These are phyloP conservation scores for Myrmecophaga tridactyla DNA, from an alignment of 2,113 vertebrate genomes.

Conservation along the genomic window DNA sequence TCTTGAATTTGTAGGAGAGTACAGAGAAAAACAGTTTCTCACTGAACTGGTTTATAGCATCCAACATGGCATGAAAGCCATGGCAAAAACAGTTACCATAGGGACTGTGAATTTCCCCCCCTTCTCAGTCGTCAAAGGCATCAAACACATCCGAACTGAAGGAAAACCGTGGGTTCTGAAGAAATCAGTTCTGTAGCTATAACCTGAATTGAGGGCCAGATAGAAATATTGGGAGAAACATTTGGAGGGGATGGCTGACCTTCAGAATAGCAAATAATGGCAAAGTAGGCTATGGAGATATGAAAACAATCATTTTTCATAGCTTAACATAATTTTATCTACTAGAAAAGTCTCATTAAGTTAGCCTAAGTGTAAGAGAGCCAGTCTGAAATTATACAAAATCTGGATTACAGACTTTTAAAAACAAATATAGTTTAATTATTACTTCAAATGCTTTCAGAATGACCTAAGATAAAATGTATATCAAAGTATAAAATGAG, in stretches of 20 bases:
- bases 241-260: neutral
- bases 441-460: neutral
- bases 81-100: neutral
- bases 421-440: slow-evolving; percentile 23
- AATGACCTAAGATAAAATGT: neutral
- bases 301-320: neutral
- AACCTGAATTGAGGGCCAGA: neutral
- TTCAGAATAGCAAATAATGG: neutral
- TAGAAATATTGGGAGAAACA: neutral
- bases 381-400: neutral
- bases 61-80: neutral
- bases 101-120: neutral
- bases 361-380: neutral
- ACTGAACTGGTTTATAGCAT: neutral
- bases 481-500: slow-evolving; percentile 1
- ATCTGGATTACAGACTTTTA: neutral
- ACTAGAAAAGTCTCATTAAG: slow-evolving; percentile 17
- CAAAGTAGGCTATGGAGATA: neutral
- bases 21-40: slow-evolving; percentile 22
- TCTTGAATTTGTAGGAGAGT: neutral
- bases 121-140: neutral
- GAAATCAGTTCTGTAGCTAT: neutral
- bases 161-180: neutral
- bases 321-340: neutral
- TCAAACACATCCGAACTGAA: neutral